A percentile compares a stretch with the other conserved stretches of the same genome.
Evolutionary conservation across 2,888 invertebrate species (phyloP).

Genomic region (Lycocerus yunnanus): DNA sequence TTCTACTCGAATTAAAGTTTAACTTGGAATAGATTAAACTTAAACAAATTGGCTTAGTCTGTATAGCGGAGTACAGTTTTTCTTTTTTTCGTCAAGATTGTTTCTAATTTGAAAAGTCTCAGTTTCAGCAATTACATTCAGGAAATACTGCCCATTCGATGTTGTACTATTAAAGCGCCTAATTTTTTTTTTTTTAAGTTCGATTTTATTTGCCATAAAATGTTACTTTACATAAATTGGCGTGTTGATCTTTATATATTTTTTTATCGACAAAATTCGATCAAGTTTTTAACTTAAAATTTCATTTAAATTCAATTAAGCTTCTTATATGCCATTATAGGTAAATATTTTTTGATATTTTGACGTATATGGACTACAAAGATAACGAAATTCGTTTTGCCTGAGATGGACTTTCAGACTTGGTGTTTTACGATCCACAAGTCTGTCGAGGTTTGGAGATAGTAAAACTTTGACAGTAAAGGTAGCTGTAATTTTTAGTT

Average conservation of each 20-base stretch:
- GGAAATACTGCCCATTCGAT: background rate
- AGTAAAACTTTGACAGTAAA: slow-evolving; percentile 33
- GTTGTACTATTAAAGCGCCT: too few species aligned
- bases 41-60: background rate
- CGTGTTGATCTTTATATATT: background rate
- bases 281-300: slow-evolving; percentile 1
- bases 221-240: background rate
- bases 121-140: background rate
- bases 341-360: slow-evolving; percentile 24
- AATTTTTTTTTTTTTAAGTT: background rate
- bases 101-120: background rate
- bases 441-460: slow-evolving; percentile 23
- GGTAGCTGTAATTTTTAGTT: slow-evolving; percentile 32
- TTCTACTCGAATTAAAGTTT: background rate
- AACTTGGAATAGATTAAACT: background rate
- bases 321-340: background rate
- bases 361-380: slow-evolving; percentile 24
- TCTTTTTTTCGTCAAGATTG: background rate
- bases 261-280: background rate
- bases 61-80: background rate
- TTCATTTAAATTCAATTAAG: slow-evolving; percentile 12
- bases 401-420: slow-evolving; percentile 19
- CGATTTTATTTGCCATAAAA: background rate
- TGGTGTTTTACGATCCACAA: slow-evolving; percentile 30
- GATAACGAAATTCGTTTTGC: slow-evolving; percentile 28